phyloP scores from a whole-genome alignment of 2,113 vertebrate genomes.

The Eleginops maclovinus region DNA sequence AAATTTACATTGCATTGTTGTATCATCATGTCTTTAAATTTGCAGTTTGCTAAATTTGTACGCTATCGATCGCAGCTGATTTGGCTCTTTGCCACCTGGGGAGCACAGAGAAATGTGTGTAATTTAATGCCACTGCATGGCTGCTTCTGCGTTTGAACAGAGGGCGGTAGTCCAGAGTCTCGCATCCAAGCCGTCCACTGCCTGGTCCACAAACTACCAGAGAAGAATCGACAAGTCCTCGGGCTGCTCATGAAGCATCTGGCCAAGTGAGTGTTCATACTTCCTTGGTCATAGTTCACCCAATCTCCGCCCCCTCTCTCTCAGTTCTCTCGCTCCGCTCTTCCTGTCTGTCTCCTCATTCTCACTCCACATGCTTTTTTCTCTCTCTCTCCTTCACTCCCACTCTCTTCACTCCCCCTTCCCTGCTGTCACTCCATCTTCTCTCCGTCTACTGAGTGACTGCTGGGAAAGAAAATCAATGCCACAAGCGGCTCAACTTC shows the following conservation, averaged over 20 bases:
- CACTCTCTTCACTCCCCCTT: conserved; percentile 81
- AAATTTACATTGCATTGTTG: conserved; percentile 7
- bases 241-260: conserved; percentile 96
- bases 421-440: conserved; percentile 81
- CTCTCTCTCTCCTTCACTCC: conserved; percentile 71
- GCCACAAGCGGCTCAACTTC: conserved; percentile 39
- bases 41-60: conserved; percentile 24
- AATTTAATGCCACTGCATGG: conserved; percentile 50
- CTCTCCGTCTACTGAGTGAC: conserved; percentile 73
- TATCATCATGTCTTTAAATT: conserved; percentile 39
- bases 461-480: conserved; percentile 67
- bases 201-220: conserved; percentile 95
- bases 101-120: conserved; percentile 42
- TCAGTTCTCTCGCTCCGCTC: conserved; percentile 68
- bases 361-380: conserved; percentile 79
- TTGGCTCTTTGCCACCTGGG: conserved; percentile 54
- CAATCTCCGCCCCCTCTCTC: conserved; percentile 64
- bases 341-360: conserved; percentile 80
- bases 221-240: conserved; percentile 95
- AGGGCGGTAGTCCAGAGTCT: conserved; percentile 93
- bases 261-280: conserved; percentile 90
- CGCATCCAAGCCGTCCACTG: conserved; percentile 93
- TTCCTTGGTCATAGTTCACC: conserved; percentile 76
- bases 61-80: conserved; percentile 27
- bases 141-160: conserved; percentile 77